Evolutionary conservation across 2,797 vertebrate genomes (phyloP).

Genomic region (Bovichtus diacanthus): DNA sequence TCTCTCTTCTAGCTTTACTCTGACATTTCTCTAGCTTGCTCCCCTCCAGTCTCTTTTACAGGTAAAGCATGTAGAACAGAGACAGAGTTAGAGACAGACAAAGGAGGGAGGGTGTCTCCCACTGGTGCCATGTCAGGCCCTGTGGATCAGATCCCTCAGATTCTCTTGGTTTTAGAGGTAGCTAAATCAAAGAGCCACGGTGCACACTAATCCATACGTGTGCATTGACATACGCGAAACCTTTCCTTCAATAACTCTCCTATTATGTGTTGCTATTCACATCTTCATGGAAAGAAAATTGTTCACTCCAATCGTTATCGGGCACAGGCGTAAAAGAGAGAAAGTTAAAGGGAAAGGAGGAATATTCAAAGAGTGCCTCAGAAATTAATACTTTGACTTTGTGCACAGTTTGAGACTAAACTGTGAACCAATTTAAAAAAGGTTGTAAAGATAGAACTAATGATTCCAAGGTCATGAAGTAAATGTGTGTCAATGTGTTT

Average conservation of each 20-base stretch:
- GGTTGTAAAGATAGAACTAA: not conserved
- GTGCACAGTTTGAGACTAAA: not conserved
- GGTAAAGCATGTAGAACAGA: constrained; percentile 14
- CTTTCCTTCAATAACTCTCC: not conserved
- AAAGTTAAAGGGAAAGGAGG: constrained; percentile 37
- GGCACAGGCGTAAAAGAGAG: constrained; percentile 34
- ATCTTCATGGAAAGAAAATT: constrained; percentile 30
- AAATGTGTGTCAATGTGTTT: not conserved
- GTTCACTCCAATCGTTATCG: constrained; percentile 54
- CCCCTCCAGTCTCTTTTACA: constrained; percentile 50
- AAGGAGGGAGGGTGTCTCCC: too few species aligned
- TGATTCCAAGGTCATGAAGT: not conserved
- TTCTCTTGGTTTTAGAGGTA: not conserved
- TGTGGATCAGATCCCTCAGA: constrained; percentile 14
- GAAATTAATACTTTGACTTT: not conserved
- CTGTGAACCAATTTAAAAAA: not conserved
- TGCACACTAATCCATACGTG: not conserved
- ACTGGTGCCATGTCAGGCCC: constrained; percentile 24
- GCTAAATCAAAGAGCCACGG: not conserved
- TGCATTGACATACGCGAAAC: constrained; percentile 1
- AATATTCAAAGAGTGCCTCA: constrained; percentile 67
- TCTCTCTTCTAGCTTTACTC: constrained; percentile 34
- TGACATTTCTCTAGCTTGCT: constrained; percentile 42
- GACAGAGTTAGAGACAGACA: constrained; percentile 9
- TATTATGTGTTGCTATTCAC: constrained; percentile 10